Evolutionary conservation across 2,113 vertebrate genomes (phyloP), one percentile per base, ranked within the genome.

Genomic region (Acrocephalus kingi): DNA sequence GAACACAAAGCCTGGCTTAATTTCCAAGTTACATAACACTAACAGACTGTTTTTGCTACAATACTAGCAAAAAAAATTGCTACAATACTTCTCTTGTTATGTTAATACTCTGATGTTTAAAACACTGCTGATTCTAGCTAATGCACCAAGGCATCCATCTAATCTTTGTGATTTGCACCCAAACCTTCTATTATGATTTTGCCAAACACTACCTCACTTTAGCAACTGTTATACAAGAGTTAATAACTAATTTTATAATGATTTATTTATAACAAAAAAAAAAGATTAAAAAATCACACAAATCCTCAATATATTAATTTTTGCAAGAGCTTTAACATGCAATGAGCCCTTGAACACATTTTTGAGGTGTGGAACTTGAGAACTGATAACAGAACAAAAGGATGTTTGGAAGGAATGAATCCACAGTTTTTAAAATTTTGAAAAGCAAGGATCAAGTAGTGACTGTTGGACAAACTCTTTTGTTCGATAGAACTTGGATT

Each of bases 241-340:
- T 68, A 85, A 76, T 69, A 88, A 79, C 28, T 80, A 72, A 88
- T 80, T 90, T 90, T 76, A 64, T 46, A 9, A 69, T 92, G 2
- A 86, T 80, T 96, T 90, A 58, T 95, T 94, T 94, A 43, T 46
- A 85, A n/a, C 10, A 87, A 84, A 68, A 9, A 64, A 64, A 79
- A 72, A 31, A 41, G 37, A 86, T n/a, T 89, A 63, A 79, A 16
- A 75, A 79, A 76, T 54, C 66, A 59, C 43, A 59, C 21, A 76
- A 93, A 82, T 68, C 25, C 48, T 82, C 49, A 72, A 52, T 76
- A 39, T 48, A 68, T 30, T 33, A 67, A 64, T 79, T 93, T 90
- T 75, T 80, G 14, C 14, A 69, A 77, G 51, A 64, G 41, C 11
- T 84, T 84, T 52, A 77, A 33, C 6, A 31, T n/a, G 22, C 24